phyloP scores from a whole-genome alignment of 2,797 vertebrate species.

The Cirrhinus mrigala region DNA sequence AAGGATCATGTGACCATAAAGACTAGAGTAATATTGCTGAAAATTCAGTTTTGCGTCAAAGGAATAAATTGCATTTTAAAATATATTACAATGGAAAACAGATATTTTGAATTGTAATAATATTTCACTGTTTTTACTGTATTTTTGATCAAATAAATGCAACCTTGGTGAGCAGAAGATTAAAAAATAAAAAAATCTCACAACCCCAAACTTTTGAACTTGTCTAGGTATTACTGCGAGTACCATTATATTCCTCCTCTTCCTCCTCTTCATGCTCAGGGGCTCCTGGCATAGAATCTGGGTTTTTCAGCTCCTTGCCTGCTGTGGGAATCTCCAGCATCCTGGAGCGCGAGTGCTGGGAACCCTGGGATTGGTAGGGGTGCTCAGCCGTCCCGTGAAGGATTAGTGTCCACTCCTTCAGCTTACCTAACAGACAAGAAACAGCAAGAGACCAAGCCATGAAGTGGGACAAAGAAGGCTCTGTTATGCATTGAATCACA shows the following conservation, averaged over 20 bases:
- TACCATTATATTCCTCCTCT: conserved; percentile 88
- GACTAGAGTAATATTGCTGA: not conserved
- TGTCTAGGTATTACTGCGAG: conserved; percentile 8
- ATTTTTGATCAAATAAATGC: conserved; percentile 2
- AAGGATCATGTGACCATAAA: not conserved
- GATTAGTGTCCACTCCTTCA: conserved; percentile 90
- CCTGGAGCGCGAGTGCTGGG: conserved; percentile 72
- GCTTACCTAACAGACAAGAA: conserved; percentile 78
- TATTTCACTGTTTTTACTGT: not conserved
- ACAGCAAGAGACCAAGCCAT: not conserved
- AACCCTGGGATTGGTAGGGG: conserved; percentile 74
- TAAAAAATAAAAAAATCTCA: not conserved
- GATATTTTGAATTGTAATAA: not conserved
- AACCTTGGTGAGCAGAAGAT: not conserved
- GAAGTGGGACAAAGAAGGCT: not conserved
- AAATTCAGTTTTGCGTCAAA: not conserved
- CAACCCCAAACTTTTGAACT: not conserved
- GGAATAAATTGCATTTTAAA: not conserved
- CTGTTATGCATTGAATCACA: conserved; percentile 1
- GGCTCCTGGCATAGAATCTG: conserved; percentile 65
- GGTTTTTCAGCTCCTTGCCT: conserved; percentile 67
- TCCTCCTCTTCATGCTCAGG: conserved; percentile 78
- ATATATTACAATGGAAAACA: not conserved
- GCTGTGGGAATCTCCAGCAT: conserved; percentile 69
- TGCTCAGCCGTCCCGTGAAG: conserved; percentile 86